Evolutionary conservation across 1,140 invertebrate species (phyloP).

Genomic region (Lepidurus couesii): DNA sequence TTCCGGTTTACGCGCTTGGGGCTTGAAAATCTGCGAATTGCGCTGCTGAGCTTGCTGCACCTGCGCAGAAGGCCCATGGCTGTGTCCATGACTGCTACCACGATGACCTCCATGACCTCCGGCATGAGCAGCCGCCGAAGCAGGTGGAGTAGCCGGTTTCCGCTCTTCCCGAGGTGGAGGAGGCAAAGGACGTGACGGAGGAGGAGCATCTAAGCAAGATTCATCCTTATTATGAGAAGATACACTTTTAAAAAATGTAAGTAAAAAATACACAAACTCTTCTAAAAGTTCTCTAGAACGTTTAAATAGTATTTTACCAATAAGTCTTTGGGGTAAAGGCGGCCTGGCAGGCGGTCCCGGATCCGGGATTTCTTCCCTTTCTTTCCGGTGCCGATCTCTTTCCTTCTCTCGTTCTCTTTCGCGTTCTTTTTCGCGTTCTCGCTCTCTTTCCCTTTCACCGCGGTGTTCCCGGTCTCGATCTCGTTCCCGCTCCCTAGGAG

Average conservation of each 20-base stretch:
- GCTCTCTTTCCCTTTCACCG: conserved; percentile 27
- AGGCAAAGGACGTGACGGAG: conserved; percentile 70
- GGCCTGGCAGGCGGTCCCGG: conserved; percentile 75
- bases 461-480: conserved; percentile 30
- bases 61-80: conserved; percentile 41
- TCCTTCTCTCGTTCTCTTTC: conserved; percentile 35
- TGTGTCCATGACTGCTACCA: conserved; percentile 37
- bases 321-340: conserved; percentile 78
- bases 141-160: conserved; percentile 54
- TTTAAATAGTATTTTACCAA: conserved; percentile 49
- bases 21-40: conserved; percentile 74
- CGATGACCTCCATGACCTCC: conserved; percentile 22
- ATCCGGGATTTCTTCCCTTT: conserved; percentile 58
- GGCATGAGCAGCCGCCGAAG: conserved; percentile 44
- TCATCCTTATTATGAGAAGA: neutral
- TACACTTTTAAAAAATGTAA: neutral
- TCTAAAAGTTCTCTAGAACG: neutral
- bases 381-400: conserved; percentile 33
- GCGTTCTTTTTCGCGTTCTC: conserved; percentile 28
- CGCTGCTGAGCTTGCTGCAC: conserved; percentile 60
- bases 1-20: conserved; percentile 76
- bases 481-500: conserved; percentile 30
- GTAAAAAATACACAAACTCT: conserved; percentile 15
- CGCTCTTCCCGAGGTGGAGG: conserved; percentile 70
- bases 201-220: conserved; percentile 52